phyloP scores from a whole-genome alignment of 2,888 invertebrate genomes.

The Eurytoma californica region DNA sequence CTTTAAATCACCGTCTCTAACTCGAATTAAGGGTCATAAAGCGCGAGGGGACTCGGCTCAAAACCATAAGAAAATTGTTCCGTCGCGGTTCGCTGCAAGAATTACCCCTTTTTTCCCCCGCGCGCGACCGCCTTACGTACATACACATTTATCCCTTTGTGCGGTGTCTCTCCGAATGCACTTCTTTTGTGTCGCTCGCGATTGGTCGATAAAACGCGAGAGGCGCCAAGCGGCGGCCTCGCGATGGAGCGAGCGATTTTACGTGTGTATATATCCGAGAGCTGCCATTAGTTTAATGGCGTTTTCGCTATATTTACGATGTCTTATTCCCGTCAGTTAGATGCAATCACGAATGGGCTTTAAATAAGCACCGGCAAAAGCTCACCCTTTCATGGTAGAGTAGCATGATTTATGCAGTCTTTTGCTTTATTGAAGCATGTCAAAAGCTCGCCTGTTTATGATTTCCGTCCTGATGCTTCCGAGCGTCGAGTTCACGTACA shows the following conservation, averaged over 20 bases:
- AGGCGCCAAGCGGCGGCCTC: not conserved
- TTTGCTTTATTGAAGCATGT: not conserved
- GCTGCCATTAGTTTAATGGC: slow-evolving; percentile 41
- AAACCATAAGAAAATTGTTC: slow-evolving; percentile 50
- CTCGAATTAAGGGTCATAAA: slow-evolving; percentile 45
- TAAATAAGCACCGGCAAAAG: slow-evolving; percentile 32
- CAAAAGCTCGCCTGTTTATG: not conserved
- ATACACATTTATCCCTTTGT: slow-evolving; percentile 35
- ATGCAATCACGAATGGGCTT: slow-evolving; percentile 49
- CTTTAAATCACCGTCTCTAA: slow-evolving; percentile 40
- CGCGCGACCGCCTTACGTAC: not conserved
- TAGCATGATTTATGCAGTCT: slow-evolving; percentile 35
- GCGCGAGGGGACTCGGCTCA: not conserved
- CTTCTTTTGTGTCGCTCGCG: slow-evolving; percentile 30
- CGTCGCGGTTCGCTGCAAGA: not conserved
- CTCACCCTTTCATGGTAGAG: slow-evolving; percentile 20
- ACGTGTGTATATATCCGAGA: not conserved
- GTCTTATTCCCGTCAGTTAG: slow-evolving; percentile 34
- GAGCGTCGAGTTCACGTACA: too few relatives aligned
- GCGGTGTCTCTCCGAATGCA: slow-evolving; percentile 18
- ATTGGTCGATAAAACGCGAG: slow-evolving; percentile 32
- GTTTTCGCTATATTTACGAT: slow-evolving; percentile 37
- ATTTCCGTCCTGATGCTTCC: not conserved
- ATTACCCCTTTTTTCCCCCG: slow-evolving; percentile 14
- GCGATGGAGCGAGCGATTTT: not conserved